Conservation (phyloP, 2,888 invertebrate genomes). For the Leptopilina drosophilae region DNA sequence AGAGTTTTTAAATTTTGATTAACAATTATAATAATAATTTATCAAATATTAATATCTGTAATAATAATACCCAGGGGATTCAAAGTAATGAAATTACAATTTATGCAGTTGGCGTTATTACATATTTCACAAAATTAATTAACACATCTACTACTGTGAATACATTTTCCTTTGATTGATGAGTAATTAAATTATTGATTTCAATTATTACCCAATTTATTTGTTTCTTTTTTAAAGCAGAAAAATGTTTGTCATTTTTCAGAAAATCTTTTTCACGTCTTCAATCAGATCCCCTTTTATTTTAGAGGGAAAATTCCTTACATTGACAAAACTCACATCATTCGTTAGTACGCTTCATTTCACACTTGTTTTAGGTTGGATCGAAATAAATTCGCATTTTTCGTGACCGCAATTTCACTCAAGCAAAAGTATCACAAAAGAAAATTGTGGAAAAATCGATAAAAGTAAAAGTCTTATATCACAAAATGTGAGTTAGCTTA, state of each 20-base stretch:
- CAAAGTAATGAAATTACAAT: too few species aligned
- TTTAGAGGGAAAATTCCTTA: background rate
- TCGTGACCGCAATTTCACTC: slow-evolving; percentile 32
- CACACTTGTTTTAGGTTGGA: slow-evolving; percentile 23
- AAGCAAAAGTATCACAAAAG: background rate
- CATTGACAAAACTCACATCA: background rate
- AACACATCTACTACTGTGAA: too few species aligned
- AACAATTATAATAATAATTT: too few species aligned
- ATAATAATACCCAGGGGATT: too few species aligned
- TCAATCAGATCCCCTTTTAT: background rate
- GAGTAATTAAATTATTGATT: too few species aligned
- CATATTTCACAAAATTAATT: too few species aligned
- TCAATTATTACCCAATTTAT: too few species aligned
- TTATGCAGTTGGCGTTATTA: too few species aligned
- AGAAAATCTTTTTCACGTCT: background rate
- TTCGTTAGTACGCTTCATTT: slow-evolving; percentile 22
- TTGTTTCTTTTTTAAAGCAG: too few species aligned
- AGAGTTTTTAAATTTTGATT: too few species aligned
- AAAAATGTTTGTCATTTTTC: background rate
- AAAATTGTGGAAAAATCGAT: background rate
- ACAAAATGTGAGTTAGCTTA: slow-evolving; percentile 31
- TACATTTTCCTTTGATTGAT: too few species aligned
- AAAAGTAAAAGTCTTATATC: slow-evolving; percentile 21
- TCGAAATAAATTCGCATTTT: slow-evolving; percentile 34
- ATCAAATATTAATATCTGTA: too few species aligned